Percentiles rank a stretch among this genome's conserved stretches.
Conservation (phyloP, 2,113 vertebrate species). For the Bubo bubo region DNA sequence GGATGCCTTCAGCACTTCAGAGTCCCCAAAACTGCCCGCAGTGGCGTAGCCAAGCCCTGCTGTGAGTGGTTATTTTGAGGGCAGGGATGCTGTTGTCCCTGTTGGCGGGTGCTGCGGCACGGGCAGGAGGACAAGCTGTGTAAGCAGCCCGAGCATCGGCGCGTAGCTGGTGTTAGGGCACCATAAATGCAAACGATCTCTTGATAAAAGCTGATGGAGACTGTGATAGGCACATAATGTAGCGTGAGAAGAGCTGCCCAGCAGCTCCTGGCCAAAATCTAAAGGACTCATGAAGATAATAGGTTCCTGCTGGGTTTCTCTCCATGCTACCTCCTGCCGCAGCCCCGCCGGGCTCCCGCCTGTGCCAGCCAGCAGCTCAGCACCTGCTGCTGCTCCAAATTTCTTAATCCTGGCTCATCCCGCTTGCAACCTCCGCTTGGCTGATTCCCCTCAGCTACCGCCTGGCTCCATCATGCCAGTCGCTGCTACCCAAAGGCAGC, state of each 20-base stretch:
- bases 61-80: neutral
- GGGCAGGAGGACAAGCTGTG: neutral
- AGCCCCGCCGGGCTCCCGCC: neutral
- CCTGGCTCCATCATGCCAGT: neutral
- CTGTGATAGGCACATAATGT: neutral
- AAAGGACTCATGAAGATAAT: neutral
- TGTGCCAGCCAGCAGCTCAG: neutral
- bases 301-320: neutral
- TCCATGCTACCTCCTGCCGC: neutral
- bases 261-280: neutral
- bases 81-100: neutral
- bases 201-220: neutral
- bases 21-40: neutral
- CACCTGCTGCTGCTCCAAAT: neutral
- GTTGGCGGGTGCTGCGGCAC: neutral
- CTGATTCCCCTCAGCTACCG: neutral
- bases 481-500: fast-evolving
- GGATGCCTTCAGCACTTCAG: neutral
- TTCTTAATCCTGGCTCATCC: neutral
- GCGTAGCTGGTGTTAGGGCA: neutral
- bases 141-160: neutral
- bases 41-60: neutral
- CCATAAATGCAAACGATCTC: neutral
- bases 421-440: neutral
- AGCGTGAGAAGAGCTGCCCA: neutral